Percentiles rank a stretch among this genome's conserved stretches.
Conservation (phyloP, 2,888 invertebrate genomes). For the Synanthedon vespiformis region DNA sequence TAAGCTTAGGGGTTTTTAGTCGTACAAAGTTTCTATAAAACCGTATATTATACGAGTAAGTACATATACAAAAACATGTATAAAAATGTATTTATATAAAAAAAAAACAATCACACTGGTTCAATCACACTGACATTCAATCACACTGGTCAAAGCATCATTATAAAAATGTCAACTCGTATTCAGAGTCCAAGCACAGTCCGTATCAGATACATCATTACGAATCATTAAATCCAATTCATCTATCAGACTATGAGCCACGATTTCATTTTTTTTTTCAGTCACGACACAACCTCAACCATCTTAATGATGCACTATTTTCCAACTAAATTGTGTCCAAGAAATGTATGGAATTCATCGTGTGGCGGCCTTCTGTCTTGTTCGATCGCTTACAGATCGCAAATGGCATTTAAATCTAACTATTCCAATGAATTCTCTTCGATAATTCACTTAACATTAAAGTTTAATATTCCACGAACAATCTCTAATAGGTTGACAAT, state of each 20-base stretch:
- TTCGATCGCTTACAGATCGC: conserved; percentile 10
- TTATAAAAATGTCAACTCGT: conserved; percentile 15
- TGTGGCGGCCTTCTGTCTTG: conserved; percentile 31
- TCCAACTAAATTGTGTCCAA: conserved; percentile 33
- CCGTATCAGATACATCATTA: conserved; percentile 18
- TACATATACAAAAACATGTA: too few species aligned
- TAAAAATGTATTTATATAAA: neutral
- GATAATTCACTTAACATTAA: conserved; percentile 8
- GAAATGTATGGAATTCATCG: conserved; percentile 30
- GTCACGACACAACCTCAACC: conserved; percentile 34
- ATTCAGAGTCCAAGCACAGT: conserved; percentile 3
- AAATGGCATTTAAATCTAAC: conserved; percentile 13
- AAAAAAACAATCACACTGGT: neutral
- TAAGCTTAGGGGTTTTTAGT: too few species aligned
- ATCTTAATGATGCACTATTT: conserved; percentile 49
- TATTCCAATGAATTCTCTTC: conserved; percentile 8
- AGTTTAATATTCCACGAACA: conserved; percentile 8
- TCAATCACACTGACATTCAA: conserved; percentile 9
- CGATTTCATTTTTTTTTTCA: conserved; percentile 21
- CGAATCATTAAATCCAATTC: conserved; percentile 31
- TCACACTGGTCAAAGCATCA: conserved; percentile 10
- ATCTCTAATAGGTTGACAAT: conserved; percentile 16
- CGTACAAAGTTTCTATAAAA: too few species aligned
- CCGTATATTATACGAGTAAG: too few species aligned
- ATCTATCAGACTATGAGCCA: conserved; percentile 15